Evolutionary conservation across 2,888 invertebrate genomes (phyloP), one percentile per base, ranked within the genome.

Genomic region (Nymphalis c-album): DNA sequence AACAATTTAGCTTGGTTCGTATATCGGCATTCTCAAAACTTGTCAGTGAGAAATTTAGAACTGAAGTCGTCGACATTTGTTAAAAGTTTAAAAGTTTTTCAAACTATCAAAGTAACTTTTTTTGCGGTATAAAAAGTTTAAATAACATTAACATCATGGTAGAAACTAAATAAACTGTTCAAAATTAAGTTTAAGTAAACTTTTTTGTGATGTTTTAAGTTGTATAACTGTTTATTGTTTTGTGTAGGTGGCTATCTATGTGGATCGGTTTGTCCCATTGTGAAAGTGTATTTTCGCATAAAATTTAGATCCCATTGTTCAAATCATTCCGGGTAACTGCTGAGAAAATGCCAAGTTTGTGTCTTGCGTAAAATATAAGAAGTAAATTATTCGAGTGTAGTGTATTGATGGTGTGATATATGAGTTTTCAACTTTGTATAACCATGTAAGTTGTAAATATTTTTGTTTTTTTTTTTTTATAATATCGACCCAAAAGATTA

Each of bases 221-320:
- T 79, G 77, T 80, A 81, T 89, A 90, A 91, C 90, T 90, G 90
- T 91, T 85, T 85, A 84, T 86, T 84, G 85, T 87, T 85, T 85
- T 84, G 89, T 89, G 91, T 92, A 91, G 91, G 91, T 92, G 90
- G 88, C 87, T 86, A 82, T 79, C 72, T 75, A 76, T 80, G 80
- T 81, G 81, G 83, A 76, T 86, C 72, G 82, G 82, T 83, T 83
- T 81, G 85, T 80, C 80, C 82, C 81, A 80, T 85, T 89, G 91
- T 91, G 92, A 92, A 92, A 92, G 92, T 92, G 88, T 82, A 78
- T 90, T 87, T 87, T 90, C 87, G 88, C 89, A 87, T 90, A 88
- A 86, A 89, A 88, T 91, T 91, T 85, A 85, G 87, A 85, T 85
- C 89, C 91, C 88, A 92, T 92, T 92, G 92, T 91, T 90, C 84